Evolutionary conservation across 2,797 vertebrate species (phyloP).

Genomic region (Amblyraja radiata): DNA sequence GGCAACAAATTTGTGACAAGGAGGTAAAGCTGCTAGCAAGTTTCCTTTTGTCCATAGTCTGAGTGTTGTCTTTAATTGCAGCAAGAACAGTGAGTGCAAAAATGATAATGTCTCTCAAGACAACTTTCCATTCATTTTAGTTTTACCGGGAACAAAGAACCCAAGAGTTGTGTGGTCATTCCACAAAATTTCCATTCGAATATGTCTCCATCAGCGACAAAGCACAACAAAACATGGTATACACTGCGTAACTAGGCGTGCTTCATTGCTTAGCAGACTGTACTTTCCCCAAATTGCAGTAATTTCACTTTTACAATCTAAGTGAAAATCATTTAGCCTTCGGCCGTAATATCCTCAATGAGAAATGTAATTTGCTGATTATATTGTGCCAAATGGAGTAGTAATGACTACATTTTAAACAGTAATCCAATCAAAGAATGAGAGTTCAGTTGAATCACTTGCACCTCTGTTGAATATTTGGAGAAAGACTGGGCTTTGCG

Average conservation of each 20-base stretch:
- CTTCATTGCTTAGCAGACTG: neutral
- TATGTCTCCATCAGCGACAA: neutral
- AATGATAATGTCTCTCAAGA: neutral
- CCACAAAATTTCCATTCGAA: neutral
- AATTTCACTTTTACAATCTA: neutral
- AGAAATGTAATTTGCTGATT: constrained; percentile 23
- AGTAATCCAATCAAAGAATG: neutral
- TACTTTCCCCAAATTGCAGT: neutral
- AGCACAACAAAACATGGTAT: neutral
- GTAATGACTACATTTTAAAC: neutral
- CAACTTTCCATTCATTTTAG: neutral
- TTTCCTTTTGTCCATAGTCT: no score
- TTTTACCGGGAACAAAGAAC: neutral
- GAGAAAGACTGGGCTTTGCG: neutral
- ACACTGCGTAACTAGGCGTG: neutral
- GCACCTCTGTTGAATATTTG: neutral
- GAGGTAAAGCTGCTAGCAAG: neutral
- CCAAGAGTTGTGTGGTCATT: neutral
- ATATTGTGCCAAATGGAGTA: neutral
- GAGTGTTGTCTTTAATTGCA: neutral
- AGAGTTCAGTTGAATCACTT: neutral
- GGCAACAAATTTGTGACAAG: neutral
- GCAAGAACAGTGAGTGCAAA: neutral
- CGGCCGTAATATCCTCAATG: neutral
- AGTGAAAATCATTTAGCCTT: constrained; percentile 7